phyloP scores from a whole-genome alignment of 2,113 vertebrate genomes.

The Myrmophylax atrothorax region DNA sequence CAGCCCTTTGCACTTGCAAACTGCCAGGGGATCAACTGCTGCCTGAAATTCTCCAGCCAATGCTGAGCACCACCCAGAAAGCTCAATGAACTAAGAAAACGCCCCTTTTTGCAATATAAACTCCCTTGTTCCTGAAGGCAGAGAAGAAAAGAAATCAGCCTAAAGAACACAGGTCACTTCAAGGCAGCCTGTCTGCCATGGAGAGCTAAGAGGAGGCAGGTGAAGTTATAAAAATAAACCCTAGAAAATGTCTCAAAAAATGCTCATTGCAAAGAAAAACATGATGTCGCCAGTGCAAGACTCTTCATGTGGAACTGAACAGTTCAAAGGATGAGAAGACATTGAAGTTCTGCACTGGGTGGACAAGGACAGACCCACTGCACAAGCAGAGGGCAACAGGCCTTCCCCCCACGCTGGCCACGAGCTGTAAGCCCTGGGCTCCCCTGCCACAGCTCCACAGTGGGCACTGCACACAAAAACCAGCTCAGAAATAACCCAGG shows the following conservation, averaged over 20 bases:
- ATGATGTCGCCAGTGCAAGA: rapidly evolving
- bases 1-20: background rate
- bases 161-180: background rate
- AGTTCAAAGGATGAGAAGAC: background rate
- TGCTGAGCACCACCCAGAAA: background rate
- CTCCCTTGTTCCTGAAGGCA: background rate
- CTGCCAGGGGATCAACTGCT: background rate
- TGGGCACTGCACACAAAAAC: background rate
- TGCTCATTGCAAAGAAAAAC: background rate
- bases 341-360: background rate
- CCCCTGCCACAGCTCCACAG: background rate
- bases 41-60: background rate
- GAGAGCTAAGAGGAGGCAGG: background rate
- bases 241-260: background rate
- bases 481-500: background rate
- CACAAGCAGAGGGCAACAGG: background rate
- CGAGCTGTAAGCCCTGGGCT: background rate
- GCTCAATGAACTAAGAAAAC: background rate
- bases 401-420: background rate
- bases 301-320: background rate
- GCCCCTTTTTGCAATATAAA: background rate
- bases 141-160: background rate
- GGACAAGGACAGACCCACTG: rapidly evolving
- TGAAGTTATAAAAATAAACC: background rate
- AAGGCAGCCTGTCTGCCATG: background rate